A percentile compares a stretch with the other conserved stretches of the same genome.
Evolutionary conservation across 2,888 invertebrate species (phyloP).

Genomic region (Andrena trimmerana): DNA sequence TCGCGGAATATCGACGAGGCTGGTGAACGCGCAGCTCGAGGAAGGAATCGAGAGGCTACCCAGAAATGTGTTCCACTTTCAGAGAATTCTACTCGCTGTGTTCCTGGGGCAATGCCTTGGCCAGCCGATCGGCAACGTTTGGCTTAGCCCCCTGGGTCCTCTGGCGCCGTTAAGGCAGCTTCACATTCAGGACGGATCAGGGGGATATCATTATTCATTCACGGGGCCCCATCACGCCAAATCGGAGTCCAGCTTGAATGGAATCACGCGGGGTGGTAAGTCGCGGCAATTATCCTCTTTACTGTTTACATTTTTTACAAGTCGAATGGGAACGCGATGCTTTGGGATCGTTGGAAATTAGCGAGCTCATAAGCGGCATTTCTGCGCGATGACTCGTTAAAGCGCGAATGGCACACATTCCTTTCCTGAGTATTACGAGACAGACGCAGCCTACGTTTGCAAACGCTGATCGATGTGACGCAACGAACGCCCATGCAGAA

Average conservation of each 20-base stretch:
- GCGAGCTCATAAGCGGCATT: constrained; percentile 19
- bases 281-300: constrained; percentile 17
- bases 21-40: too few relatives aligned
- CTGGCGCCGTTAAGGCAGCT: constrained; percentile 84
- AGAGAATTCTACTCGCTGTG: constrained; percentile 67
- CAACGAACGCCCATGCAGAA: constrained; percentile 65
- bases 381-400: constrained; percentile 35
- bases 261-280: constrained; percentile 87
- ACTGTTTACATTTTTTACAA: too few relatives aligned
- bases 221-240: constrained; percentile 89
- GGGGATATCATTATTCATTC: constrained; percentile 88
- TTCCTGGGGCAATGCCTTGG: constrained; percentile 60
- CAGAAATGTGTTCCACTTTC: not conserved
- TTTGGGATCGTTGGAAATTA: not conserved
- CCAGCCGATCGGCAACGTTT: constrained; percentile 86
- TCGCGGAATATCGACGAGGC: too few relatives aligned
- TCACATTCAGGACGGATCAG: constrained; percentile 87
- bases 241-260: constrained; percentile 88
- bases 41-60: not conserved
- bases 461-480: constrained; percentile 56
- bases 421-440: constrained; percentile 51
- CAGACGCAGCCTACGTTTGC: constrained; percentile 57
- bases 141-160: constrained; percentile 84
- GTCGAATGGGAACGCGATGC: too few relatives aligned
- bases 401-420: constrained; percentile 63